These are phyloP conservation scores for Barnardius zonarius DNA, from an alignment of 2,113 vertebrate species.

Conservation along the genomic window DNA sequence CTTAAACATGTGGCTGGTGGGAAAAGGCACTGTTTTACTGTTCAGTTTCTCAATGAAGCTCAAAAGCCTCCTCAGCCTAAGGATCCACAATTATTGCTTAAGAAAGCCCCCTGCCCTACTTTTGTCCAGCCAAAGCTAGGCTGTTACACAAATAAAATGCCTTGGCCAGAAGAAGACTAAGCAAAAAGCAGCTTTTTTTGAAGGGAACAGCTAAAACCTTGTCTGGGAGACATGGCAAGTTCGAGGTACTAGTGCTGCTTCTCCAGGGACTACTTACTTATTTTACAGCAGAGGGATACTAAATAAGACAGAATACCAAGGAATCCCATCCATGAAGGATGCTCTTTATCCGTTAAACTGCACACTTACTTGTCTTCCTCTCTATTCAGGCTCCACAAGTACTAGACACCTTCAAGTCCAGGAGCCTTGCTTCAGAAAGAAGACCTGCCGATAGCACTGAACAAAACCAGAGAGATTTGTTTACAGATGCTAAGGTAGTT, in stretches of 20 bases:
- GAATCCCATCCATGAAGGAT: not conserved
- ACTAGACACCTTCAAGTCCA: not conserved
- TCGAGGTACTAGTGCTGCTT: not conserved
- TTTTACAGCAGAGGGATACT: not conserved
- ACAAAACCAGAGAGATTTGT: not conserved
- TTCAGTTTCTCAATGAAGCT: not conserved
- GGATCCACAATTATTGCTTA: not conserved
- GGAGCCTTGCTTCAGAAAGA: not conserved
- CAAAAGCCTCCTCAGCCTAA: not conserved
- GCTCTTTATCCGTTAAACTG: not conserved
- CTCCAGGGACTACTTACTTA: not conserved
- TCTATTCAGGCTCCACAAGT: not conserved
- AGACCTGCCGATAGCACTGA: not conserved
- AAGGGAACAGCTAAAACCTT: not conserved
- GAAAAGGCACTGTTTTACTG: not conserved
- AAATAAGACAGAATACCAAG: not conserved
- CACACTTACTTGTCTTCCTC: not conserved
- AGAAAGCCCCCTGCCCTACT: not conserved
- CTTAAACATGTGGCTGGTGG: not conserved
- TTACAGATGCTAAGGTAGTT: not conserved
- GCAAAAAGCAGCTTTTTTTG: not conserved
- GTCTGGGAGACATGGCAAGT: not conserved
- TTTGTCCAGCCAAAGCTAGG: not conserved
- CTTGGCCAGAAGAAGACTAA: not conserved
- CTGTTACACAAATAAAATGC: not conserved